Percentiles rank a stretch among this genome's conserved stretches.
Conservation (phyloP, 2,888 invertebrate species). For the Meta bourneti region DNA sequence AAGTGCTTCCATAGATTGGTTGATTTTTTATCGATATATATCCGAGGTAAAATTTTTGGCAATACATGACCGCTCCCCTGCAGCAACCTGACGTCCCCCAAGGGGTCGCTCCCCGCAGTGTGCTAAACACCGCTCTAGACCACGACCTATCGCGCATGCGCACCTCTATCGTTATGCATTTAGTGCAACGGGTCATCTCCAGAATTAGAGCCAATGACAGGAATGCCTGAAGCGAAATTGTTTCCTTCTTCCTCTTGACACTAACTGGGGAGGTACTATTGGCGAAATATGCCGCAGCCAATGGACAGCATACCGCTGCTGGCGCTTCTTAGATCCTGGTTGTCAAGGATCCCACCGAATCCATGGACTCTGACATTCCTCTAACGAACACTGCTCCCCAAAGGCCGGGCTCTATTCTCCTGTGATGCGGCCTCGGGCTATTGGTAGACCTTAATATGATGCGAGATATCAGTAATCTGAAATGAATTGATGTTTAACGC, state of each 20-base stretch:
- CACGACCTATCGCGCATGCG: not conserved
- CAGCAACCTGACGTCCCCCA: too few relatives aligned
- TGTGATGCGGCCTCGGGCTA: constrained; percentile 11
- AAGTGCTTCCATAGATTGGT: too few relatives aligned
- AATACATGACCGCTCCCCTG: too few relatives aligned
- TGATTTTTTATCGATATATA: too few relatives aligned
- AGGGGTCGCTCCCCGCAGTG: too few relatives aligned
- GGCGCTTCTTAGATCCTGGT: constrained; percentile 21
- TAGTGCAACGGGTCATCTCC: not conserved
- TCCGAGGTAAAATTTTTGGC: too few relatives aligned
- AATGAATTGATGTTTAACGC: constrained; percentile 58
- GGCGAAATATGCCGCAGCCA: constrained; percentile 38
- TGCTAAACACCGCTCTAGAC: not conserved
- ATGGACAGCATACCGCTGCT: constrained; percentile 54
- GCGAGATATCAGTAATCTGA: constrained; percentile 45
- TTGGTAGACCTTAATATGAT: constrained; percentile 48
- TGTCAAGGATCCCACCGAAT: constrained; percentile 49
- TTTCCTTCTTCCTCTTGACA: constrained; percentile 50
- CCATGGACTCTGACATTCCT: constrained; percentile 54
- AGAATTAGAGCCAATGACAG: constrained; percentile 5
- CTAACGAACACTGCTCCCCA: constrained; percentile 52
- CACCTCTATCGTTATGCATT: not conserved
- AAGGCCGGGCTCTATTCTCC: constrained; percentile 28
- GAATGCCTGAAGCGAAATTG: constrained; percentile 37
- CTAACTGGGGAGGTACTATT: constrained; percentile 23